These are phyloP conservation scores for Encarsia formosa DNA, from an alignment of 2,888 invertebrate species.

Conservation along the genomic window DNA sequence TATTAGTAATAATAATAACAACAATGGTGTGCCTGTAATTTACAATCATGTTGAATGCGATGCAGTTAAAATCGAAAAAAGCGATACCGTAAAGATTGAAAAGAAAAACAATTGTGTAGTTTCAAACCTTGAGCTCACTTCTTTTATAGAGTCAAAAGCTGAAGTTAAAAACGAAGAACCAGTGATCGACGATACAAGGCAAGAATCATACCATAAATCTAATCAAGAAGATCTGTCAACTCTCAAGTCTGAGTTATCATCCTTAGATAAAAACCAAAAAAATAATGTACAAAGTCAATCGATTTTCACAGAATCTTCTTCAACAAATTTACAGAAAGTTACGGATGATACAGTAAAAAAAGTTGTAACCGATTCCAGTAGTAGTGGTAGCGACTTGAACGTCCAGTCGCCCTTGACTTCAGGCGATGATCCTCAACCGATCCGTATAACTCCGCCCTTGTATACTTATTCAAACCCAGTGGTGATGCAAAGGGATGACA, in stretches of 20 bases:
- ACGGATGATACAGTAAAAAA: conserved; percentile 45
- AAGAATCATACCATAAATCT: conserved; percentile 32
- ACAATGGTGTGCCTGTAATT: conserved; percentile 44
- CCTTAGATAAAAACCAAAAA: conserved; percentile 42
- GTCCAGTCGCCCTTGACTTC: conserved; percentile 41
- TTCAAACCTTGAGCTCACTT: conserved; percentile 17
- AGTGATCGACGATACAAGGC: conserved; percentile 36
- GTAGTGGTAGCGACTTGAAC: conserved; percentile 34
- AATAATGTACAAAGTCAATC: conserved; percentile 40
- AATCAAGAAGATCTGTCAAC: conserved; percentile 15
- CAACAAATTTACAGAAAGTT: conserved; percentile 37
- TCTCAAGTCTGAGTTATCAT: conserved; percentile 13
- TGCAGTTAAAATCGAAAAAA: conserved; percentile 36
- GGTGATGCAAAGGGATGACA: conserved; percentile 58
- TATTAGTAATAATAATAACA: conserved; percentile 29
- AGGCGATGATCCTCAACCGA: conserved; percentile 62
- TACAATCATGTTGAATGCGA: conserved; percentile 43
- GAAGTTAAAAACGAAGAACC: conserved; percentile 22
- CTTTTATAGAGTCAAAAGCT: conserved; percentile 20
- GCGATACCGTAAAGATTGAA: conserved; percentile 11
- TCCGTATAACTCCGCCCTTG: conserved; percentile 68
- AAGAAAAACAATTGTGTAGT: conserved; percentile 12
- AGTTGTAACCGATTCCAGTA: conserved; percentile 30
- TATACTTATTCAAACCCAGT: conserved; percentile 73
- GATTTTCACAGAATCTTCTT: conserved; percentile 6